Evolutionary conservation across 1,140 invertebrate genomes (phyloP), one percentile per base, ranked within the genome.

Genomic region (Dolichoris vasculosae): DNA sequence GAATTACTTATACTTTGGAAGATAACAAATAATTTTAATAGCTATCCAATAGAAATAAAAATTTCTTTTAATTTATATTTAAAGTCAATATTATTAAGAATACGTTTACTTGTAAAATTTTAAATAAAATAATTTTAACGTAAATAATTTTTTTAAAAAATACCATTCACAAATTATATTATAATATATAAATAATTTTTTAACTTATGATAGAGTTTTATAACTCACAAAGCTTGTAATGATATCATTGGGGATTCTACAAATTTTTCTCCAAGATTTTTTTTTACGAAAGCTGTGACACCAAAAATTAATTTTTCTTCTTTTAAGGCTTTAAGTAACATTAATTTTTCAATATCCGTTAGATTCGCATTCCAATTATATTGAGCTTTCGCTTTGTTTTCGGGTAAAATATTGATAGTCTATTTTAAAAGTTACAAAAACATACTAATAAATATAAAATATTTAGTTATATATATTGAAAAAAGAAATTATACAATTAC

Each of bases 291-390:
- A 86, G 97, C 95, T 2, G 96, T 96, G 23, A 97, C 95, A 4
- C 95, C 96, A 89, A 97, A 96, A 9, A 97, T 95, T 17, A 98
- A 93, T 91, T 97, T 97, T 89, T 98, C 97, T 90, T 97, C 97
- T 87, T 96, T 96, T 30, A 98, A 91, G 79, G 95, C 95, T 89
- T 96, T 96, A 0, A 98, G 90, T 26, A 98, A 90, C 93, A 98
- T 95, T 69, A 99, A 92, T 90, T 96, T 97, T 89, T 98, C 96
- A 91, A 98, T 98, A 67, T 95, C 91, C 15, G 91, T 93, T 11
- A 98, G 90, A 26, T 89, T 91, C 1, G 90, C 91, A 88, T 97
- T 92, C 95, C 96, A 96, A 69, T 95, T 90, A 2, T 92, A 82
- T 1, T 90, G 91, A 35, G 94, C 91, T 46, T 88, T 88, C 40